Conservation (phyloP, 2,797 vertebrate species). For the Ctenosaura bakeri region DNA sequence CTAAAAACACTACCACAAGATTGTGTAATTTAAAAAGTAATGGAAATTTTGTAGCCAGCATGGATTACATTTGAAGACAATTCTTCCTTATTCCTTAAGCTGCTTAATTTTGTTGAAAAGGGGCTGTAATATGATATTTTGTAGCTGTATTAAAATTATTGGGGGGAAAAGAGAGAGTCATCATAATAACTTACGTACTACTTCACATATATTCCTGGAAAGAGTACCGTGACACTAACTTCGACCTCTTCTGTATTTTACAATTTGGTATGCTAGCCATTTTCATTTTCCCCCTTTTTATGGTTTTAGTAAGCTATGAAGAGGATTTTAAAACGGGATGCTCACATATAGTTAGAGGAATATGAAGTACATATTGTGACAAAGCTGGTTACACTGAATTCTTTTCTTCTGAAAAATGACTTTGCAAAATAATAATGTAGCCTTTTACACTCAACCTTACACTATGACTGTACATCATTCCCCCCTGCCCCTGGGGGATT, state of each 20-base stretch:
- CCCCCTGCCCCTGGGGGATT: too few species aligned
- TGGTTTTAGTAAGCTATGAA: slow-evolving; percentile 57
- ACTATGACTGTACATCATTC: not conserved
- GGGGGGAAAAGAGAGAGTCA: slow-evolving; percentile 60
- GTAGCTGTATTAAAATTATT: slow-evolving; percentile 63
- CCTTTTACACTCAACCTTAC: slow-evolving; percentile 6
- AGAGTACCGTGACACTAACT: slow-evolving; percentile 55
- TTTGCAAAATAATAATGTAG: slow-evolving; percentile 16
- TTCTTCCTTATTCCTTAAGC: slow-evolving; percentile 19
- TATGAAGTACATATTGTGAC: slow-evolving; percentile 43
- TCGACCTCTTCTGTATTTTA: slow-evolving; percentile 68
- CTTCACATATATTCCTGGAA: slow-evolving; percentile 48
- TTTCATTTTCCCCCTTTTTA: slow-evolving; percentile 62
- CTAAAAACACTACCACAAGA: slow-evolving; percentile 28
- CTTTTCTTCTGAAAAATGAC: slow-evolving; percentile 18
- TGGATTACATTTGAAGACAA: slow-evolving; percentile 44
- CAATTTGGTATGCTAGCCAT: slow-evolving; percentile 49
- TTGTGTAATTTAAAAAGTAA: slow-evolving; percentile 41
- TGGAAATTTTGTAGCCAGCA: slow-evolving; percentile 33
- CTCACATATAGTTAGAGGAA: slow-evolving; percentile 42
- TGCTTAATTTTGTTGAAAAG: slow-evolving; percentile 25
- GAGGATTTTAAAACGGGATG: slow-evolving; percentile 54
- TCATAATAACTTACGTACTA: slow-evolving; percentile 44
- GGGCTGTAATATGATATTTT: slow-evolving; percentile 51
- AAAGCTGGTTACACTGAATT: slow-evolving; percentile 39